These are phyloP conservation scores for Acrocephalus scirpaceus DNA, from an alignment of 2,797 vertebrate genomes.

Conservation along the genomic window DNA sequence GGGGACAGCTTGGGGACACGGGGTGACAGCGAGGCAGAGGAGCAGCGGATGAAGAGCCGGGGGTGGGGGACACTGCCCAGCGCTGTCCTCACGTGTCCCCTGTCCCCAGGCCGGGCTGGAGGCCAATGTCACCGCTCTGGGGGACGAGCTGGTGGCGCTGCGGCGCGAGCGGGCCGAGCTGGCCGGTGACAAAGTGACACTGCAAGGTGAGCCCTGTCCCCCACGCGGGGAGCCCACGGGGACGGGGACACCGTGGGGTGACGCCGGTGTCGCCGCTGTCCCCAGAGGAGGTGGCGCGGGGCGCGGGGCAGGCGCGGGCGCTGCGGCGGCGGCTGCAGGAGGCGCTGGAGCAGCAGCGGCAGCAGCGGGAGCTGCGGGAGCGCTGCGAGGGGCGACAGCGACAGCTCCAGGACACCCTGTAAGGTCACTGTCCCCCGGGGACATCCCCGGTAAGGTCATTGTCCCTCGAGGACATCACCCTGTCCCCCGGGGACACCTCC, in stretches of 20 bases:
- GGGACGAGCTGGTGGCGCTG: neutral
- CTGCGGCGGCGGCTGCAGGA: constrained; percentile 20
- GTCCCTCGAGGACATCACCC: too few species aligned
- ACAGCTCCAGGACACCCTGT: constrained; percentile 7
- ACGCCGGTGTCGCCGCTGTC: neutral
- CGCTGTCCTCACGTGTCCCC: neutral
- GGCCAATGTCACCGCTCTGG: neutral
- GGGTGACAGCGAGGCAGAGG: neutral
- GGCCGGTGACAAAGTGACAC: neutral
- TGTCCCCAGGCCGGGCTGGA: constrained; percentile 19
- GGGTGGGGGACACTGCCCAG: neutral
- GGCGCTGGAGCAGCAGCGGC: neutral
- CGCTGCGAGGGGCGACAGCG: neutral
- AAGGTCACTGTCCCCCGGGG: neutral
- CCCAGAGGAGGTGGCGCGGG: neutral
- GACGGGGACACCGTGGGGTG: neutral
- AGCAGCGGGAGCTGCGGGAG: neutral
- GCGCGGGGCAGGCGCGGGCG: neutral
- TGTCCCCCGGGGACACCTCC: too few species aligned
- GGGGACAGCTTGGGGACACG: neutral
- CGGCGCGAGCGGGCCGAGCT: neutral
- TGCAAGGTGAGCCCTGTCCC: constrained; percentile 1
- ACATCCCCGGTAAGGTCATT: neutral
- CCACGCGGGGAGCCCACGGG: too few species aligned
- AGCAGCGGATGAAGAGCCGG: fast-evolving